A percentile compares a stretch with the other conserved stretches of the same genome.
These are phyloP conservation scores for Ophthalmolycus amberensis DNA, from an alignment of 2,113 vertebrate genomes.

Conservation along the genomic window DNA sequence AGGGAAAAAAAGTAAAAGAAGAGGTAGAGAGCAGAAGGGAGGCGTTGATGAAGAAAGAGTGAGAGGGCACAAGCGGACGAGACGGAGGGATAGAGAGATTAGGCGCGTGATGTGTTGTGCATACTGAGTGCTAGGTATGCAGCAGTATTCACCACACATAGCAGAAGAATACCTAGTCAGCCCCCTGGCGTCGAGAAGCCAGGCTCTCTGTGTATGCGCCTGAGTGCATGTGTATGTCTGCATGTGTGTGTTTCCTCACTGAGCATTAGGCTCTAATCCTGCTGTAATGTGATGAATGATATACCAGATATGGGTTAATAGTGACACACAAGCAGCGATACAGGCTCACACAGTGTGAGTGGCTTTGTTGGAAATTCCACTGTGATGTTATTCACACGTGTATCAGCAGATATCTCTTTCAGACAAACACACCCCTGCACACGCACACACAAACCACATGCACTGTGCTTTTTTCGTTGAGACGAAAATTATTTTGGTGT, in stretches of 20 bases:
- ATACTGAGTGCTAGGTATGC: constrained; percentile 68
- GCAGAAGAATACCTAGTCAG: constrained; percentile 63
- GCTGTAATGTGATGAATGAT: constrained; percentile 56
- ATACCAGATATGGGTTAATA: constrained; percentile 63
- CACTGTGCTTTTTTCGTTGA: not conserved
- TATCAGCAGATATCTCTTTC: constrained; percentile 27
- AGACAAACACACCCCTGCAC: not conserved
- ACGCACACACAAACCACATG: not conserved
- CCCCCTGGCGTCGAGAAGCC: constrained; percentile 49
- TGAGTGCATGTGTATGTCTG: constrained; percentile 4
- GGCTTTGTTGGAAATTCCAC: constrained; percentile 38
- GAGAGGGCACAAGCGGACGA: constrained; percentile 38
- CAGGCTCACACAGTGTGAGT: constrained; percentile 6
- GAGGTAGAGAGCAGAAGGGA: constrained; percentile 11
- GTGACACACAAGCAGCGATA: constrained; percentile 45
- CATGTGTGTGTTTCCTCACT: constrained; percentile 27
- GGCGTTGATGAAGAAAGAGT: constrained; percentile 18
- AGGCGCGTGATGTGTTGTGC: constrained; percentile 59
- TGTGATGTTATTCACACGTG: constrained; percentile 15
- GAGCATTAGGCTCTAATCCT: constrained; percentile 53
- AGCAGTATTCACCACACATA: constrained; percentile 58
- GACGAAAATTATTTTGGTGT: constrained; percentile 43
- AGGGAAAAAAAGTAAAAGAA: not conserved
- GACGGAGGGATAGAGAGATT: constrained; percentile 54
- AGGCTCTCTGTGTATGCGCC: constrained; percentile 32